Evolutionary conservation across 2,797 vertebrate species (phyloP).

Genomic region (Taeniopygia guttata): DNA sequence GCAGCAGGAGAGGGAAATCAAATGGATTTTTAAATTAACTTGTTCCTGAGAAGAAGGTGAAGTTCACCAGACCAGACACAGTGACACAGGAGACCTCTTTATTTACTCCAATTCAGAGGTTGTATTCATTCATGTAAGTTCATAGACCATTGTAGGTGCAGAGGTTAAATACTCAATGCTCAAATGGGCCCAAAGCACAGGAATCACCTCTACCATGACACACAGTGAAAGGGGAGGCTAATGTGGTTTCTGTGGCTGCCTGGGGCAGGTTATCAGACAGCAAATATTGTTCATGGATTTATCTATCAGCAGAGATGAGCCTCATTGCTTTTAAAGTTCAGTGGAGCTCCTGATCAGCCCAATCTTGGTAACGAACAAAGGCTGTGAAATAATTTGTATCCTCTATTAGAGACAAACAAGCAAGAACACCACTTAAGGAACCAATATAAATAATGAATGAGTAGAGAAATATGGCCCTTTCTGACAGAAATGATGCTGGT

Average conservation of each 20-base stretch:
- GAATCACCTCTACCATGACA: background rate
- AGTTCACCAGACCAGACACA: background rate
- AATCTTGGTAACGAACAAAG: background rate
- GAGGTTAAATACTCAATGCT: background rate
- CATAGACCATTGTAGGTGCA: background rate
- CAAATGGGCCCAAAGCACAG: background rate
- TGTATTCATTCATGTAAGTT: background rate
- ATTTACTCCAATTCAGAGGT: background rate
- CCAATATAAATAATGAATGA: slow-evolving; percentile 58
- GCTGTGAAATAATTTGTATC: slow-evolving; percentile 32
- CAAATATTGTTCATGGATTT: background rate
- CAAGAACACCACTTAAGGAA: slow-evolving; percentile 57
- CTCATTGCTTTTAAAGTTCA: background rate
- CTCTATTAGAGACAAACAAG: slow-evolving; percentile 39
- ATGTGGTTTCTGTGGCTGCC: background rate
- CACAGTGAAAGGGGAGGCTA: background rate
- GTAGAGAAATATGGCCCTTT: slow-evolving; percentile 43
- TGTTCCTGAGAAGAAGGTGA: background rate
- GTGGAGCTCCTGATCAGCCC: background rate
- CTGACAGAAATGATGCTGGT: slow-evolving; percentile 56
- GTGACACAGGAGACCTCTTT: background rate
- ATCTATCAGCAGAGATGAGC: background rate
- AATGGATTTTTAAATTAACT: background rate
- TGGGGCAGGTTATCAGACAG: background rate
- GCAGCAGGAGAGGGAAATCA: background rate